phyloP scores from a whole-genome alignment of 2,797 vertebrate genomes.

The Oryzias dopingdopingensis region DNA sequence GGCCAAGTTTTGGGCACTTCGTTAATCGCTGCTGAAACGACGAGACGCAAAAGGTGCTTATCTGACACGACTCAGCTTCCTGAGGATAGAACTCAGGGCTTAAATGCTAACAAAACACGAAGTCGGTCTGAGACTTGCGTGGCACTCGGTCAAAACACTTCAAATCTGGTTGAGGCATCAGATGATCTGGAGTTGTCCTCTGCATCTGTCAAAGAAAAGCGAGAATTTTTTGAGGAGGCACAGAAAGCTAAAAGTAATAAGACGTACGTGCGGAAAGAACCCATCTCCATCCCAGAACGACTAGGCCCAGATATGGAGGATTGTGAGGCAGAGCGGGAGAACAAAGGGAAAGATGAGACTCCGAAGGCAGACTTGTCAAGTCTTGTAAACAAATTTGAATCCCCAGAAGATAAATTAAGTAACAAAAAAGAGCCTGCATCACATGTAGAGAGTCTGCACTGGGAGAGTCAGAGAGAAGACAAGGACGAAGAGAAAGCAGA shows the following conservation, averaged over 20 bases:
- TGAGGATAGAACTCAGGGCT: constrained; percentile 20
- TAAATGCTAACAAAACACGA: constrained; percentile 32
- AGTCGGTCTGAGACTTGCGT: constrained; percentile 22
- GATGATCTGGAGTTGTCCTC: constrained; percentile 65
- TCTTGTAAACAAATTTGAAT: constrained; percentile 75
- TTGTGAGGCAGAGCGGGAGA: constrained; percentile 53
- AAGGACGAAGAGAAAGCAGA: constrained; percentile 60
- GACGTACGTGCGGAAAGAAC: constrained; percentile 69
- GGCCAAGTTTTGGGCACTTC: constrained; percentile 45
- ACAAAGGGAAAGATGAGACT: constrained; percentile 68
- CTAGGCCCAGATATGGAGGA: constrained; percentile 71
- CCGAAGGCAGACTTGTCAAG: constrained; percentile 63
- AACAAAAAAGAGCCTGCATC: constrained; percentile 62
- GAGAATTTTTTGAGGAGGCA: constrained; percentile 75
- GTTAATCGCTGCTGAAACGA: constrained; percentile 2
- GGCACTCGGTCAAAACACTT: constrained; percentile 28
- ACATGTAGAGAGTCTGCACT: constrained; percentile 55
- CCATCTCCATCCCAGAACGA: constrained; percentile 66
- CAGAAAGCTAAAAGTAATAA: constrained; percentile 76
- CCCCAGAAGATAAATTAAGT: constrained; percentile 62
- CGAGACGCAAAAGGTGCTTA: constrained; percentile 16
- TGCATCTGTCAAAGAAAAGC: constrained; percentile 74
- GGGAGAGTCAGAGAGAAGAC: constrained; percentile 52
- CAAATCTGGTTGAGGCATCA: constrained; percentile 30
- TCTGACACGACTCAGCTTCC: constrained; percentile 24